Percentiles rank a stretch among this genome's conserved stretches.
Conservation (phyloP, 2,888 invertebrate species). For the Sphaerophoria rueppellii region DNA sequence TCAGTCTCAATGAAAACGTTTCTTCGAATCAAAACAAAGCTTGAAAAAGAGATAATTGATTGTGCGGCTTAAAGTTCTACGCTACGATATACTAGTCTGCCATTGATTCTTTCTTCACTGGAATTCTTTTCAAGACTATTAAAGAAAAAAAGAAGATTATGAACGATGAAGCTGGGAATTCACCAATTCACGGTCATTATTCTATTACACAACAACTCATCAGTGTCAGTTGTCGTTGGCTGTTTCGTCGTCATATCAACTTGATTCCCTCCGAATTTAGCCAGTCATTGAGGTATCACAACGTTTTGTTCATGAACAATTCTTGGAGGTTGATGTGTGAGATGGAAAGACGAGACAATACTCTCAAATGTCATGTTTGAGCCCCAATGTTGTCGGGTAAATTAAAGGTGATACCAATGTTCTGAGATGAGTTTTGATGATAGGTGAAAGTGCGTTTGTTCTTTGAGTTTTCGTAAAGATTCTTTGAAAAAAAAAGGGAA, state of each 20-base stretch:
- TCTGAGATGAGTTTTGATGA: conserved; percentile 61
- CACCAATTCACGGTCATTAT: conserved; percentile 63
- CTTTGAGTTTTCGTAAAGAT: not conserved
- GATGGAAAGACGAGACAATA: conserved; percentile 7
- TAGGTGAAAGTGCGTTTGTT: conserved; percentile 66
- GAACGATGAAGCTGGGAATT: conserved; percentile 33
- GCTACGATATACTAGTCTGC: conserved; percentile 9
- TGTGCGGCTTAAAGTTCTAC: not conserved
- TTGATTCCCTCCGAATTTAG: conserved; percentile 46
- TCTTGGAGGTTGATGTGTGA: conserved; percentile 20
- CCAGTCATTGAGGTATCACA: conserved; percentile 52
- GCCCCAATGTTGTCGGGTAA: conserved; percentile 31
- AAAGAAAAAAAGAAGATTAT: conserved; percentile 13
- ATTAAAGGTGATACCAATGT: conserved; percentile 50
- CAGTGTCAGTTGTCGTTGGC: conserved; percentile 52
- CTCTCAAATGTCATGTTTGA: conserved; percentile 22
- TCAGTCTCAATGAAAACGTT: conserved; percentile 30
- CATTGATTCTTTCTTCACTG: conserved; percentile 66
- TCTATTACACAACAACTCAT: conserved; percentile 63
- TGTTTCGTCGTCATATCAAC: conserved; percentile 49
- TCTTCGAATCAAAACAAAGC: conserved; percentile 55
- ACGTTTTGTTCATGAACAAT: conserved; percentile 35
- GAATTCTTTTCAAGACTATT: conserved; percentile 41
- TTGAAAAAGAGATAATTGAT: not conserved
- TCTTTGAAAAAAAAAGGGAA: not conserved